These are phyloP conservation scores for Lithophane leautieri DNA, from an alignment of 2,888 invertebrate species.

Conservation along the genomic window DNA sequence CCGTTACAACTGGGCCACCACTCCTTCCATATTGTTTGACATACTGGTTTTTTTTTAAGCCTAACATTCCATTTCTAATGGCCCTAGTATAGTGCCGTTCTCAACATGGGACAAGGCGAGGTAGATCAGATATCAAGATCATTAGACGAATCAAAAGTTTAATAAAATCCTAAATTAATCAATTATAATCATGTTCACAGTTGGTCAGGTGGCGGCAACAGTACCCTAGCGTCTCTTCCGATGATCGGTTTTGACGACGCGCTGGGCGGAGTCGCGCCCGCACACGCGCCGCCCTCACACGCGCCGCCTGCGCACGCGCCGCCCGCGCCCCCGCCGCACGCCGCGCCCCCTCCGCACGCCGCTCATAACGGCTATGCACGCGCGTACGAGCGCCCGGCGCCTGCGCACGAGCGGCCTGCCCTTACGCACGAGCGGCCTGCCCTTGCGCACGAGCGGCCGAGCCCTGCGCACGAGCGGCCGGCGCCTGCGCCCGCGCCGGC, in stretches of 20 bases:
- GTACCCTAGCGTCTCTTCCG: conserved; percentile 93
- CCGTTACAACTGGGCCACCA: no score
- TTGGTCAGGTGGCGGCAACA: conserved; percentile 92
- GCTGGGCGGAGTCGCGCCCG: conserved; percentile 66
- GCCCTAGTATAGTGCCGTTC: neutral
- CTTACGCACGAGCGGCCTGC: no score
- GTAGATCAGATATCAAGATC: neutral
- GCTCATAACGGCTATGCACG: conserved; percentile 43
- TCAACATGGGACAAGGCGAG: neutral
- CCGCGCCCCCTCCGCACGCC: neutral
- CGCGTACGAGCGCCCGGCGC: conserved; percentile 30
- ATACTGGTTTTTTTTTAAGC: no score
- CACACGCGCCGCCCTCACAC: neutral
- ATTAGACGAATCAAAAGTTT: neutral
- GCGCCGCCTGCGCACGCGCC: conserved; percentile 23
- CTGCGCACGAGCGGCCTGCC: no score
- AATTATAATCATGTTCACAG: conserved; percentile 75
- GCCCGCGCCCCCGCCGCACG: neutral
- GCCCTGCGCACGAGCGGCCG: conserved; percentile 35
- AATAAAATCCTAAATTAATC: neutral
- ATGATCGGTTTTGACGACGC: conserved; percentile 93
- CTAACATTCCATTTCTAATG: neutral
- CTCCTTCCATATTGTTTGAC: no score
- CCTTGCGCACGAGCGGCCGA: no score
- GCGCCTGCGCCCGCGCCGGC: conserved; percentile 18